Conservation (phyloP, 2,888 invertebrate genomes). For the Parasteatoda lunata region DNA sequence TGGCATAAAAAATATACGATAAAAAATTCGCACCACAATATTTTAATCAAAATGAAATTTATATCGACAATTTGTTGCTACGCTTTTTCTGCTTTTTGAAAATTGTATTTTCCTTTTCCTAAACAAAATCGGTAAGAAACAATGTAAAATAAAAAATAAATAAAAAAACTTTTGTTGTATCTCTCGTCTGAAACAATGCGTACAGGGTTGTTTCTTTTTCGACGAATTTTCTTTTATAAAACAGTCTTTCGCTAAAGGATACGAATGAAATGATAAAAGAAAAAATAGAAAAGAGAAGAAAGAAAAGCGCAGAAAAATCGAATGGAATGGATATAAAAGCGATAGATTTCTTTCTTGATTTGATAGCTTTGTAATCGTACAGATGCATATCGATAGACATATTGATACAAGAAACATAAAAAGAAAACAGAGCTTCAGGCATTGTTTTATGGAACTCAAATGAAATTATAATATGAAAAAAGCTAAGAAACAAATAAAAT, state of each 20-base stretch:
- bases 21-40: not conserved
- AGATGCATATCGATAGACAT: slow-evolving; percentile 63
- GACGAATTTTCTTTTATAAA: slow-evolving; percentile 61
- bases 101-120: not conserved
- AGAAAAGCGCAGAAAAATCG: slow-evolving; percentile 41
- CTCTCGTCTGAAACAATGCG: slow-evolving; percentile 45
- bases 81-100: not conserved
- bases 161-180: slow-evolving; percentile 37
- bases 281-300: slow-evolving; percentile 24
- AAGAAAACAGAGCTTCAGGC: slow-evolving; percentile 39
- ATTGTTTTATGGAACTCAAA: not conserved
- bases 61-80: not conserved
- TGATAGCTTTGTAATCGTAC: slow-evolving; percentile 67
- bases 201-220: slow-evolving; percentile 13
- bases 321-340: slow-evolving; percentile 67
- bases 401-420: slow-evolving; percentile 59
- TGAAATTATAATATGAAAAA: no score
- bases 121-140: slow-evolving; percentile 52
- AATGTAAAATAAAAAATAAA: slow-evolving; percentile 19
- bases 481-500: no score
- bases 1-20: not conserved
- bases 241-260: slow-evolving; percentile 50
- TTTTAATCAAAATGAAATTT: slow-evolving; percentile 3
- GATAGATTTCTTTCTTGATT: slow-evolving; percentile 66
- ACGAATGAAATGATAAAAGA: slow-evolving; percentile 37